phyloP scores from a whole-genome alignment of 1,140 invertebrate species.

The Epicauta chinensis region DNA sequence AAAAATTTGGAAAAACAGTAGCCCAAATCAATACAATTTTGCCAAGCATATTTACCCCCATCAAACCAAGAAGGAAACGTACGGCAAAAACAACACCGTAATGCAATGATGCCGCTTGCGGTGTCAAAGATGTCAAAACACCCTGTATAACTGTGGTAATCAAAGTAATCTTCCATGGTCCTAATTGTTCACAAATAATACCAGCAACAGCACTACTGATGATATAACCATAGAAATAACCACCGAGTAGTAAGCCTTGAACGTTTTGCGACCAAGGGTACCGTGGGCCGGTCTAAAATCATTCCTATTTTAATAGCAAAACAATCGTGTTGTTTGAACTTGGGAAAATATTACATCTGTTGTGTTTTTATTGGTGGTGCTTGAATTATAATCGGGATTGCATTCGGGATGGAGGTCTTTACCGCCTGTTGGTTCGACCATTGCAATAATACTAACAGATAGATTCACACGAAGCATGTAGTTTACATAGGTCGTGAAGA shows the following conservation, averaged over 20 bases:
- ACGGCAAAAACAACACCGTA: neutral
- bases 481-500: slow-evolving; percentile 6
- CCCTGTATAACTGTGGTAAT: neutral
- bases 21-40: neutral
- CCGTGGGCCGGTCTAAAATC: slow-evolving; percentile 21
- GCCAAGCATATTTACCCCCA: neutral
- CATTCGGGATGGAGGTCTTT: neutral
- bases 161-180: slow-evolving; percentile 20
- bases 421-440: neutral
- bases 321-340: neutral
- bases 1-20: slow-evolving; percentile 2
- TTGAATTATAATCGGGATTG: neutral
- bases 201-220: slow-evolving; percentile 19
- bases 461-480: slow-evolving; percentile 18
- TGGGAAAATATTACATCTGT: neutral
- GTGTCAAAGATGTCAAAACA: neutral
- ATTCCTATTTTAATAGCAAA: neutral
- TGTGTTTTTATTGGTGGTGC: neutral
- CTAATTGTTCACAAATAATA: slow-evolving; percentile 33
- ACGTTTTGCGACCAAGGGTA: slow-evolving; percentile 50
- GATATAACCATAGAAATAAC: slow-evolving; percentile 57
- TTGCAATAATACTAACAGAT: slow-evolving; percentile 4
- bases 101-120: neutral
- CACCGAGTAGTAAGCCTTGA: slow-evolving; percentile 56
- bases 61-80: neutral